A percentile compares a stretch with the other conserved stretches of the same genome.
phyloP scores from a whole-genome alignment of 1,140 invertebrate species.

The Cyrtorhinus lividipennis region DNA sequence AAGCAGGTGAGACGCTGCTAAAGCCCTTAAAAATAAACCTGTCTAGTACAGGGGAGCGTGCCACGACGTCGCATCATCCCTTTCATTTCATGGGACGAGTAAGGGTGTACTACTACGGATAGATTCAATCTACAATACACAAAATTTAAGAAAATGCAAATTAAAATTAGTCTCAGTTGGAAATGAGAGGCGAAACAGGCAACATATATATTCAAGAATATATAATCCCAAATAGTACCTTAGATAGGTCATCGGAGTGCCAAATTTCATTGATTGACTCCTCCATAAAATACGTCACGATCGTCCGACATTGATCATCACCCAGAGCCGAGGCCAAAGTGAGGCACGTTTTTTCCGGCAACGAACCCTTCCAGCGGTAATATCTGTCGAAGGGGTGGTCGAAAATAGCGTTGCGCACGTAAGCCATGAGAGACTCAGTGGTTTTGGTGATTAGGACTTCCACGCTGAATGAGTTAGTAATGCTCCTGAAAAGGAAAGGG shows the following conservation, averaged over 20 bases:
- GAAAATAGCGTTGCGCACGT: neutral
- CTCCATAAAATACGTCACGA: neutral
- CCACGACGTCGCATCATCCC: too few relatives aligned
- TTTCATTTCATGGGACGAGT: too few relatives aligned
- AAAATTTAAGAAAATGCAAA: too few relatives aligned
- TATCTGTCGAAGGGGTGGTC: neutral
- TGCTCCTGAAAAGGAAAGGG: neutral
- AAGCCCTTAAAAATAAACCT: too few relatives aligned
- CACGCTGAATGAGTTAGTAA: neutral
- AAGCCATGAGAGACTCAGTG: neutral
- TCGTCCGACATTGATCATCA: neutral
- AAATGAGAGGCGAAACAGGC: too few relatives aligned
- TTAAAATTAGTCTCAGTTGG: too few relatives aligned
- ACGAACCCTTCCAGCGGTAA: neutral
- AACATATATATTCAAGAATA: too few relatives aligned
- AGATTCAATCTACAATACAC: too few relatives aligned
- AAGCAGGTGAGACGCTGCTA: too few relatives aligned
- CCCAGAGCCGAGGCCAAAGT: neutral
- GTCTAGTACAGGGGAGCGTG: too few relatives aligned
- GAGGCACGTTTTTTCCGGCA: neutral
- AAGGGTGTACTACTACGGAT: too few relatives aligned
- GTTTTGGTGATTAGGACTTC: neutral
- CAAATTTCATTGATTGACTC: neutral
- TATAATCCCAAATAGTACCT: too few relatives aligned
- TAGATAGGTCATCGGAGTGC: neutral